A percentile compares a stretch with the other conserved stretches of the same genome.
Conservation (phyloP, 2,888 invertebrate genomes). For the Latrodectus hesperus region DNA sequence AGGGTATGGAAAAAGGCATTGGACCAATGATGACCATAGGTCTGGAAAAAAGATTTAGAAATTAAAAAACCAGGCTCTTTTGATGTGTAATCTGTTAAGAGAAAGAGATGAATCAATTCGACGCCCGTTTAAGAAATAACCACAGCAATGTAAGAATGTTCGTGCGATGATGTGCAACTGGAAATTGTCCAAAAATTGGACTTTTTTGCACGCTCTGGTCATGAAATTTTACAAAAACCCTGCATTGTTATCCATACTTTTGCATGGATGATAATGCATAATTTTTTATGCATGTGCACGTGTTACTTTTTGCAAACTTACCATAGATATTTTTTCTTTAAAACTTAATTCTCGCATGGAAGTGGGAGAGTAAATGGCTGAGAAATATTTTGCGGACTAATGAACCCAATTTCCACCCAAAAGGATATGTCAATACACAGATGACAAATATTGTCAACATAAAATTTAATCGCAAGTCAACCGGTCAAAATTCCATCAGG, state of each 20-base stretch:
- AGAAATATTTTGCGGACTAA: background rate
- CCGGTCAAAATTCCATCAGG: background rate
- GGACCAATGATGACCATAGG: background rate
- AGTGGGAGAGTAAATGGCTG: background rate
- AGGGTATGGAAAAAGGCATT: constrained; percentile 19
- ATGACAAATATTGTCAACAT: background rate
- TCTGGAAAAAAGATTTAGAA: constrained; percentile 20
- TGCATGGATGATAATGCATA: no score
- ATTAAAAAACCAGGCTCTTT: constrained; percentile 9
- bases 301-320: background rate
- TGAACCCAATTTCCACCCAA: background rate
- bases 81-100: constrained; percentile 12
- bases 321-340: background rate
- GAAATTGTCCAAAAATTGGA: constrained; percentile 15
- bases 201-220: background rate
- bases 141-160: background rate
- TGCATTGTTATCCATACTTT: constrained; percentile 1
- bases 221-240: background rate
- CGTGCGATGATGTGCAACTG: background rate
- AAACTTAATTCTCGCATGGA: constrained; percentile 7
- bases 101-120: constrained; percentile 2
- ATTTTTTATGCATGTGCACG: background rate
- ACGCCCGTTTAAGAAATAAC: constrained; percentile 10
- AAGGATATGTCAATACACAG: constrained; percentile 15
- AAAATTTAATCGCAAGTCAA: background rate